Conservation (phyloP, 2,797 vertebrate species). For the Australoheros facetus region DNA sequence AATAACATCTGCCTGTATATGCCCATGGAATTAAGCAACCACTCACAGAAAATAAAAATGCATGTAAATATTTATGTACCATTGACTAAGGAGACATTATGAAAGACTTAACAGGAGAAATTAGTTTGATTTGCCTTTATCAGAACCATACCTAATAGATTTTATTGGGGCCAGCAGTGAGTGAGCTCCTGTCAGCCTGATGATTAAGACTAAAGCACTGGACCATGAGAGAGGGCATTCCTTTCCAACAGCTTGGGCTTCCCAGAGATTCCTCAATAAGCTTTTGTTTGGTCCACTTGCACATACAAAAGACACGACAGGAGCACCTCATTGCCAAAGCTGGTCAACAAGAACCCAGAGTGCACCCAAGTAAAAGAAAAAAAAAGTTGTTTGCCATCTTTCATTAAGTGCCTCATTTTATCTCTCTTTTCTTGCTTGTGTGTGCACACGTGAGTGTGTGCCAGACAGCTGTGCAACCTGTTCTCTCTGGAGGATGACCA, state of each 20-base stretch:
- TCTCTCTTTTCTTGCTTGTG: background rate
- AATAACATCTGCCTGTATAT: background rate
- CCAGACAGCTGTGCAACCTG: slow-evolving; percentile 70
- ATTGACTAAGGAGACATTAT: background rate
- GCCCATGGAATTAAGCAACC: background rate
- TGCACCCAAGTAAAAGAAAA: slow-evolving; percentile 29
- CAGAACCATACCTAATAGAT: slow-evolving; percentile 63
- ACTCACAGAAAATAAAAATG: background rate
- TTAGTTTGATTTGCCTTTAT: slow-evolving; percentile 56
- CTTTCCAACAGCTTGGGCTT: slow-evolving; percentile 67
- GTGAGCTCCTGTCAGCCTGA: slow-evolving; percentile 37
- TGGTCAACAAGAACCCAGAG: slow-evolving; percentile 32
- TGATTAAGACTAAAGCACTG: slow-evolving; percentile 57
- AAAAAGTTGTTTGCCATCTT: slow-evolving; percentile 65
- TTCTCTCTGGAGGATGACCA: slow-evolving; percentile 66
- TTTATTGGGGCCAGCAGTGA: slow-evolving; percentile 66
- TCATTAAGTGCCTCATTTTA: slow-evolving; percentile 54
- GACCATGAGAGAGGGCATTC: slow-evolving; percentile 66
- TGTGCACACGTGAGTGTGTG: slow-evolving; percentile 11
- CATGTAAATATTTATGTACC: background rate
- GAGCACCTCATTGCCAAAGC: slow-evolving; percentile 50
- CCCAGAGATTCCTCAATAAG: slow-evolving; percentile 73
- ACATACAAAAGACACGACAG: slow-evolving; percentile 65
- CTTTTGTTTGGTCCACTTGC: slow-evolving; percentile 73
- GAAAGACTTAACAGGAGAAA: slow-evolving; percentile 13